A percentile compares a stretch with the other conserved stretches of the same genome.
Conservation (phyloP, 1,140 invertebrate species). For the Aleiodes sp. region DNA sequence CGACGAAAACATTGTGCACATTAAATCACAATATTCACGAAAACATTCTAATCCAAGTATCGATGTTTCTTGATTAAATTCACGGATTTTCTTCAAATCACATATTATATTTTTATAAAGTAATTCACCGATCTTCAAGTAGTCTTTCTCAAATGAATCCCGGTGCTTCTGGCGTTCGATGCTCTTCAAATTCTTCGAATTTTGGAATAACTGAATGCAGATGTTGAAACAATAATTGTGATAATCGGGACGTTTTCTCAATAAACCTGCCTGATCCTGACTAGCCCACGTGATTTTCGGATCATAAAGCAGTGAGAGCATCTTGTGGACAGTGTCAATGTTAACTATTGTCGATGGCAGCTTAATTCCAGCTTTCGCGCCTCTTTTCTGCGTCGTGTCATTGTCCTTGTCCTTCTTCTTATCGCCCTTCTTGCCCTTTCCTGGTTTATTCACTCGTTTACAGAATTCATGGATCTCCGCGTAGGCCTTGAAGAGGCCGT, state of each 20-base stretch:
- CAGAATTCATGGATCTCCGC: slow-evolving; percentile 61
- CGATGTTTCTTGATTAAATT: slow-evolving; percentile 62
- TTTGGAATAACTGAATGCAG: slow-evolving; percentile 56
- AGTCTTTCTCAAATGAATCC: slow-evolving; percentile 44
- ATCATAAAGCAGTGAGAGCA: slow-evolving; percentile 62
- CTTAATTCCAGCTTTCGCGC: slow-evolving; percentile 50
- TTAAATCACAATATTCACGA: slow-evolving; percentile 64
- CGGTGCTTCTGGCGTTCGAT: slow-evolving; percentile 45
- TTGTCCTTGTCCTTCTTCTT: slow-evolving; percentile 53
- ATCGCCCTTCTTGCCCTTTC: slow-evolving; percentile 58
- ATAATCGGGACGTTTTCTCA: slow-evolving; percentile 62
- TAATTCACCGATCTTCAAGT: slow-evolving; percentile 54
- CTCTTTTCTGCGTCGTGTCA: slow-evolving; percentile 49
- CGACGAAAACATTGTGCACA: slow-evolving; percentile 58
- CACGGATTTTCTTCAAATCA: slow-evolving; percentile 53
- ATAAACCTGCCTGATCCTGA: slow-evolving; percentile 47
- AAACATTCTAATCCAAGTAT: slow-evolving; percentile 68
- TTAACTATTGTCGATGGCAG: slow-evolving; percentile 60
- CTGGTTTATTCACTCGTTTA: slow-evolving; percentile 59
- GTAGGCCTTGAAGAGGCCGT: slow-evolving; percentile 63
- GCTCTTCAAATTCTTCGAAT: slow-evolving; percentile 51
- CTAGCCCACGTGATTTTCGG: slow-evolving; percentile 62
- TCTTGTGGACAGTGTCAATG: slow-evolving; percentile 58
- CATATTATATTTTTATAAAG: slow-evolving; percentile 51
- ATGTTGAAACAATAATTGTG: slow-evolving; percentile 62